Evolutionary conservation across 1,140 invertebrate species (phyloP), one percentile per base, ranked within the genome.

Genomic region (Drosophila paulistorum): DNA sequence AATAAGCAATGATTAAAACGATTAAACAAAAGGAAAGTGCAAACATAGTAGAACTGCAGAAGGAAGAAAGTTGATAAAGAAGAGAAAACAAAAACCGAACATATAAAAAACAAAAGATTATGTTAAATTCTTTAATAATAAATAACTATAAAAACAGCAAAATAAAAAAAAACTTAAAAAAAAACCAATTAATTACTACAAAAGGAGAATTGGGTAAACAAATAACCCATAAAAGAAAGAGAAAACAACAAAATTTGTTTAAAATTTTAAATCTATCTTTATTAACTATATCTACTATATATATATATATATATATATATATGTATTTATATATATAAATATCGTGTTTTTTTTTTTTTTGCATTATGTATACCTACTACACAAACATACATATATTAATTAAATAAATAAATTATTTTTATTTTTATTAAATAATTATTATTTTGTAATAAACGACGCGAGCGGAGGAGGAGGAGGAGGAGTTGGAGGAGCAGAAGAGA

Each of bases 361-460:
- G 61, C 71, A 76, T 77, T 76, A 77, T 77, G 74, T 69, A 78
- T 81, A 85, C 45, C 45, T 51, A 51, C 17, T 51, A 51, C 71
- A 86, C 81, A 86, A 23, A 51, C 71, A 86, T 86, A 86, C 59
- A 87, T 76, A 82, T 51, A 51, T 51, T 51, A 51, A 51, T 73
- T 78, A 75, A 86, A 87, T 86, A 86, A 81, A 86, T 87, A 86
- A 86, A 86, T 86, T 86, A 86, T 86, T 85, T 85, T 77, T 77
- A 77, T 77, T 77, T 77, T 85, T 85, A 85, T 86, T 85, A 81
- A 86, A 85, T 85, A 77, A 77, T 84, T 77, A 82, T 83, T 85
- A 85, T 85, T 85, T 81, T 81, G 82, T 81, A 86, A 85, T 78
- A 81, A 85, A 86, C 37, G 37, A 81, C 37, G 37, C 11, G 37